These are phyloP conservation scores for Brachyistius frenatus DNA, from an alignment of 2,113 vertebrate genomes.

Conservation along the genomic window DNA sequence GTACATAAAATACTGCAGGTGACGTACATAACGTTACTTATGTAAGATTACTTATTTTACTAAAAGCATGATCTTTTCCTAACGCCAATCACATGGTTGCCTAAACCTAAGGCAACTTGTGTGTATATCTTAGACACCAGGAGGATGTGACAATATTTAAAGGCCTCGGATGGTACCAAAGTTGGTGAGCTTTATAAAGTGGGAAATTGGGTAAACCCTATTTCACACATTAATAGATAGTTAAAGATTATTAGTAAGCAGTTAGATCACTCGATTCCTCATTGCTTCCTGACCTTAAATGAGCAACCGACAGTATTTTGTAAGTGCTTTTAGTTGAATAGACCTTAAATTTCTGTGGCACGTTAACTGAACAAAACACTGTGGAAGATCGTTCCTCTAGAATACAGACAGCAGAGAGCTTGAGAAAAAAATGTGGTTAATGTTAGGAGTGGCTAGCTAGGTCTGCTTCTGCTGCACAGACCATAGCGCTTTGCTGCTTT, in stretches of 20 bases:
- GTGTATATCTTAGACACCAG: no score
- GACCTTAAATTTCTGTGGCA: not conserved
- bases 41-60: no score
- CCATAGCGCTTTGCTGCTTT: not conserved
- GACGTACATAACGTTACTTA: no score
- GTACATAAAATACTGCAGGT: no score
- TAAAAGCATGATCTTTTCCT: no score
- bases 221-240: not conserved
- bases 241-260: not conserved
- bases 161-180: no score
- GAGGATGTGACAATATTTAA: no score
- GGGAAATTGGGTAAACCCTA: not conserved
- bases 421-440: not conserved
- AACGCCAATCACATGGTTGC: no score
- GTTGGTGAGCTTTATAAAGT: not conserved
- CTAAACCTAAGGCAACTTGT: no score
- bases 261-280: not conserved
- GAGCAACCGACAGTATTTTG: not conserved
- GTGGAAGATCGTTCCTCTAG: not conserved
- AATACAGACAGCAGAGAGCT: not conserved
- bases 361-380: slow-evolving; percentile 2
- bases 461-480: not conserved
- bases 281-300: slow-evolving; percentile 1
- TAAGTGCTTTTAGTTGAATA: not conserved
- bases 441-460: slow-evolving; percentile 11